Conservation (phyloP, 1,140 invertebrate species). For the Drosophila insularis region DNA sequence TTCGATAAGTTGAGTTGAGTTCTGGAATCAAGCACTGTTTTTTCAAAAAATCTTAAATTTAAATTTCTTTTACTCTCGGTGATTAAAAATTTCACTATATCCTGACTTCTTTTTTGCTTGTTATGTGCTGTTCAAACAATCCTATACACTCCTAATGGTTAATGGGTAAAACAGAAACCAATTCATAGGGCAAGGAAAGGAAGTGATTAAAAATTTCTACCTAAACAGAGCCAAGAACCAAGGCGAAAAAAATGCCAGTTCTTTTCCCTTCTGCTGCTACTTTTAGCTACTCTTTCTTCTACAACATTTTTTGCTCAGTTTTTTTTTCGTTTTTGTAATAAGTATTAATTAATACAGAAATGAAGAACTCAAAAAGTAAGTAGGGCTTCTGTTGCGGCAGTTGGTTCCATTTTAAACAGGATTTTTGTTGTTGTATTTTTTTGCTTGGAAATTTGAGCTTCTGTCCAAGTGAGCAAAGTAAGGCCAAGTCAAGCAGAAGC, state of each 20-base stretch:
- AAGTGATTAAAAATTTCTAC: constrained; percentile 76
- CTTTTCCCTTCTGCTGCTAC: constrained; percentile 12
- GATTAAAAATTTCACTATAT: no score
- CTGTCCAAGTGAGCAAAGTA: constrained; percentile 51
- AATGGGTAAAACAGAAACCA: constrained; percentile 30
- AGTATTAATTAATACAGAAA: constrained; percentile 80
- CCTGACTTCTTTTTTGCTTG: not conserved
- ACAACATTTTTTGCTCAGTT: constrained; percentile 23
- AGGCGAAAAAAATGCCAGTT: not conserved
- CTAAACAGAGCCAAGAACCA: constrained; percentile 37
- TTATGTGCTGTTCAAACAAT: not conserved
- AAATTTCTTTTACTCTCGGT: no score
- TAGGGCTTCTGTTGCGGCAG: constrained; percentile 62
- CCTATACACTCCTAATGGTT: not conserved
- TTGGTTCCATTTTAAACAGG: constrained; percentile 11
- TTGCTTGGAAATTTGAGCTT: constrained; percentile 61
- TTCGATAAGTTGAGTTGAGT: no score
- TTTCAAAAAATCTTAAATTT: no score
- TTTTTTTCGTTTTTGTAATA: constrained; percentile 59
- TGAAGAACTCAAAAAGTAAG: constrained; percentile 65
- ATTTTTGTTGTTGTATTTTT: constrained; percentile 22
- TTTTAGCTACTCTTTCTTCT: constrained; percentile 26
- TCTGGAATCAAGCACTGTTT: no score
- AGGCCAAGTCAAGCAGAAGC: constrained; percentile 73
- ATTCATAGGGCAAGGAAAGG: constrained; percentile 54